These are phyloP conservation scores for Melospiza georgiana DNA, from an alignment of 2,113 vertebrate genomes.

Conservation along the genomic window DNA sequence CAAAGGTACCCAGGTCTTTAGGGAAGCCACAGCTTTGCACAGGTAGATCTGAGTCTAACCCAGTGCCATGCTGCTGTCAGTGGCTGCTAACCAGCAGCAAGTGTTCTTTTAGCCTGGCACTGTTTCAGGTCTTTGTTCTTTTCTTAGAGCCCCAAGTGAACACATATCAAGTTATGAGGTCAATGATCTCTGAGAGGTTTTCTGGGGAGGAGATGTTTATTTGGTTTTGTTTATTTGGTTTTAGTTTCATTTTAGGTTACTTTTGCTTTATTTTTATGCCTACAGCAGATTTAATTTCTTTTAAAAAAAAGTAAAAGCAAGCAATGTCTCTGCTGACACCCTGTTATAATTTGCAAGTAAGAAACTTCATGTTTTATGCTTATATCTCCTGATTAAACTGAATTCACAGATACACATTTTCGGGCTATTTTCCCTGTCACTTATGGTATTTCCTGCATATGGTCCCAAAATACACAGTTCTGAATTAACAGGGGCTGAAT, in stretches of 20 bases:
- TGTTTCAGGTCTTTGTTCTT: not conserved
- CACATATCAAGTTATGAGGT: not conserved
- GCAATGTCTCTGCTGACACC: not conserved
- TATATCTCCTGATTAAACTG: not conserved
- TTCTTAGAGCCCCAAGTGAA: not conserved
- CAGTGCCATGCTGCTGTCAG: not conserved
- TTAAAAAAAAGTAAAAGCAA: not conserved
- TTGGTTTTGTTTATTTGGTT: not conserved
- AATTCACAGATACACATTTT: not conserved
- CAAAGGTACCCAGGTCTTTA: not conserved
- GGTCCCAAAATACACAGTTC: not conserved
- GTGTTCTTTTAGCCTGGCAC: not conserved
- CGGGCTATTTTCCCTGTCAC: not conserved
- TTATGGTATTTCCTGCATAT: not conserved
- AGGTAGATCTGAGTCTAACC: not conserved
- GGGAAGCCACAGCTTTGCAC: not conserved
- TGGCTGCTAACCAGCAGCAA: not conserved
- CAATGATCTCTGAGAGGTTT: not conserved
- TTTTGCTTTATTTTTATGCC: not conserved
- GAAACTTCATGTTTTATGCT: not conserved
- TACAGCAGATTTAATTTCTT: not conserved
- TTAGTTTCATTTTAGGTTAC: not conserved
- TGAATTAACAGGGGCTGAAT: not conserved
- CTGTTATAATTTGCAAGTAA: not conserved
- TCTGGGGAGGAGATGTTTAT: rapidly evolving